phyloP scores from a whole-genome alignment of 2,888 invertebrate genomes.

The Sinohyriopsis cumingii region DNA sequence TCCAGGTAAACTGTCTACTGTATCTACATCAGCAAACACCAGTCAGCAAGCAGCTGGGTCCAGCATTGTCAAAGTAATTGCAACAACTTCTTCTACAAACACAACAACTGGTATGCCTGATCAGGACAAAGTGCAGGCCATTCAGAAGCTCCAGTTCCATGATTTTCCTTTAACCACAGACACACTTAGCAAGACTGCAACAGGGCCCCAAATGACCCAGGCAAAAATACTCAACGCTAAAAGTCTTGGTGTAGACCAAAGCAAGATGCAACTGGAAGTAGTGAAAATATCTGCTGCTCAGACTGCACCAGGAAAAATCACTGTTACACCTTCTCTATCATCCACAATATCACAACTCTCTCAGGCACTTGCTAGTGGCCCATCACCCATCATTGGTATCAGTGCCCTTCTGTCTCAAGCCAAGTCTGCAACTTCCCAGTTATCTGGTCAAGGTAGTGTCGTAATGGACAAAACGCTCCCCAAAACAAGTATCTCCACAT shows the following conservation, averaged over 20 bases:
- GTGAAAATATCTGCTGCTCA: neutral
- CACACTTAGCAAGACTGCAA: conserved; percentile 19
- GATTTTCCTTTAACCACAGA: conserved; percentile 62
- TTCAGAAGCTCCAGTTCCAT: conserved; percentile 63
- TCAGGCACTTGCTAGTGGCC: too few relatives aligned
- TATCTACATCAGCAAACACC: conserved; percentile 9
- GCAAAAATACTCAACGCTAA: conserved; percentile 44
- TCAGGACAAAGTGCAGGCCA: conserved; percentile 14
- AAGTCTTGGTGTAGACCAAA: conserved; percentile 16
- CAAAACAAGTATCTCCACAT: too few relatives aligned
- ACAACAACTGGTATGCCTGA: neutral
- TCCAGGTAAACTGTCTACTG: conserved; percentile 5
- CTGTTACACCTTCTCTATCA: neutral
- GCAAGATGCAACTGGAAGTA: neutral
- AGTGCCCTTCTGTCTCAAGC: too few relatives aligned
- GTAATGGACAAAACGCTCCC: too few relatives aligned
- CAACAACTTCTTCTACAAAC: neutral
- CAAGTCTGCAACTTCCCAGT: too few relatives aligned
- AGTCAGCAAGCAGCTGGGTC: conserved; percentile 7
- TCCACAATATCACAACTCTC: conserved; percentile 2
- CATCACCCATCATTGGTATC: too few relatives aligned
- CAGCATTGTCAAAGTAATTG: conserved; percentile 16
- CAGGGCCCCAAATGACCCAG: conserved; percentile 47
- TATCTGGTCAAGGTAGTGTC: too few relatives aligned
- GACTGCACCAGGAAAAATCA: neutral